Conservation (phyloP, 1,140 invertebrate genomes). For the Lasioglossum baleicum region DNA sequence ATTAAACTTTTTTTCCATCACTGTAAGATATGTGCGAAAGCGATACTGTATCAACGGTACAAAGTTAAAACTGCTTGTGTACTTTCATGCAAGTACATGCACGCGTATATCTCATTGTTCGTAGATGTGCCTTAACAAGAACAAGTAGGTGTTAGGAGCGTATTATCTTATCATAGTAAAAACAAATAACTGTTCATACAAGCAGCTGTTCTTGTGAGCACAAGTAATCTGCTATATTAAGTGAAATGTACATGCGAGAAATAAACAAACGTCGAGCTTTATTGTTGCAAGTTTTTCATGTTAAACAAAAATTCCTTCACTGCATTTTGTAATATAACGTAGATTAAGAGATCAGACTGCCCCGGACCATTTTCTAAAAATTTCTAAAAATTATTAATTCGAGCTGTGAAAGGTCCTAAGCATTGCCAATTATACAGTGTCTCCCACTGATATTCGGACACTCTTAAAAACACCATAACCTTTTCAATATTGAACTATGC, state of each 20-base stretch:
- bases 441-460: no score
- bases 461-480: no score
- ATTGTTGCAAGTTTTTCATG: not conserved
- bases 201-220: not conserved
- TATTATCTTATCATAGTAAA: conserved; percentile 8
- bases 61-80: not conserved
- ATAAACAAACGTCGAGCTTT: not conserved
- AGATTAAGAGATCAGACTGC: no score
- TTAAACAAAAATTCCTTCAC: not conserved
- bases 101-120: not conserved
- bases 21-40: not conserved
- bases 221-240: not conserved
- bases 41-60: not conserved
- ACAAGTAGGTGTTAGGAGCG: not conserved
- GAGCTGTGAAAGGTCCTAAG: no score
- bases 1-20: not conserved
- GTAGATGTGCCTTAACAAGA: not conserved
- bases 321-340: no score
- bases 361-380: no score
- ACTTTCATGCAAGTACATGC: not conserved
- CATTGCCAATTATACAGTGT: no score
- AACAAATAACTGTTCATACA: not conserved
- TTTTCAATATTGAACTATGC: no score
- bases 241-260: not conserved
- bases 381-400: no score